Evolutionary conservation across 2,888 invertebrate species (phyloP), one percentile per base, ranked within the genome.

Genomic region (Sarcophaga rosellei): DNA sequence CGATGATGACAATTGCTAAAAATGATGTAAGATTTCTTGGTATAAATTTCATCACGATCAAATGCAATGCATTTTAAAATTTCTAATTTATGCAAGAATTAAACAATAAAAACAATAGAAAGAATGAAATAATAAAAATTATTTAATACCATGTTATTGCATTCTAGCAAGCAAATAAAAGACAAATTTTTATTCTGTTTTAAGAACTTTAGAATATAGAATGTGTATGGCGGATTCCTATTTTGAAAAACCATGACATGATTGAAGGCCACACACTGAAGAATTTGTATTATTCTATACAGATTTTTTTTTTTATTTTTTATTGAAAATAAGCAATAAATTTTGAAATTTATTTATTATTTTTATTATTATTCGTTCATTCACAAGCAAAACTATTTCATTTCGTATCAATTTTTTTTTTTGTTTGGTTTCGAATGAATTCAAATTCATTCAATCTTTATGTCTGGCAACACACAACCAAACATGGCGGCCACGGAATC

Each of bases 191-290:
- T 10, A 35, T 35, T 35, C 2, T 35, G 4, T 35, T 35, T 10
- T 35, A 8, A 35, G 35, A 10, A 35, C 8, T 10, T 10, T 35
- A 35, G 20, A 63, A 47, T 72, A 68, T 35, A 53, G 53, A 73
- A 65, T 53, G 21, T 21, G n/a, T 25, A 10, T 10, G 44, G 35
- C 35, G 35, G 53, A 73, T 85, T 61, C 53, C 35, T 44, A 44
- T 61, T 61, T 84, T 77, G 4, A 63, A 77, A 73, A 86, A 78
- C 83, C 83, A 86, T 86, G 86, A 86, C 86, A 81, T 83, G 80
- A 84, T 75, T 81, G 83, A 86, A 86, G 86, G 86, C 81, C 86
- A 86, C 68, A 78, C 63, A 59, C 4, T 53, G 11, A 47, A 47
- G 47, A 47, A 47, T 47, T 47, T 47, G 15, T 47, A 15, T 15